Evolutionary conservation across 2,888 invertebrate species (phyloP).

Genomic region (Thereva nobilitata): DNA sequence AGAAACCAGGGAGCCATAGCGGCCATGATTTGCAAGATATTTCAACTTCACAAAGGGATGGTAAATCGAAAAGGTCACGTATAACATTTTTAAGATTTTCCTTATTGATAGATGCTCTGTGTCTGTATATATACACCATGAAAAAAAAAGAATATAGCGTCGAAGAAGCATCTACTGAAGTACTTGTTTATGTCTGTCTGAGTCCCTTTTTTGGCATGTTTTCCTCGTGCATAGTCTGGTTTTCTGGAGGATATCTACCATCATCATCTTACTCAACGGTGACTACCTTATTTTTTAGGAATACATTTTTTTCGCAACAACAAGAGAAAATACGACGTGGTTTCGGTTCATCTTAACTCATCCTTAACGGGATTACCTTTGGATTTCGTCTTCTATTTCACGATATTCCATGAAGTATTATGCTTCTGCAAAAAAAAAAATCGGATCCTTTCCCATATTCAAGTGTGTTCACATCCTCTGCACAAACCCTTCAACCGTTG

Average conservation of each 20-base stretch:
- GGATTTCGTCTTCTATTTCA: no score
- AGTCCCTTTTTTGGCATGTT: conserved; percentile 4
- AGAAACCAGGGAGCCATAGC: not conserved
- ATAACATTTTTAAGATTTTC: conserved; percentile 23
- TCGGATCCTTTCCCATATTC: no score
- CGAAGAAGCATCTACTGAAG: conserved; percentile 9
- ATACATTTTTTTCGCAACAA: no score
- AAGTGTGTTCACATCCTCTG: no score
- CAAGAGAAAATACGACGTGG: no score
- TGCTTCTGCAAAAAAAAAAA: no score
- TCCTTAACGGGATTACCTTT: no score
- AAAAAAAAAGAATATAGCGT: conserved; percentile 7
- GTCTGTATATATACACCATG: no score
- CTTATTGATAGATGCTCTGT: conserved; percentile 21
- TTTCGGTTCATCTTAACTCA: no score
- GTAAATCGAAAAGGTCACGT: conserved; percentile 31
- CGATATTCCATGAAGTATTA: no score
- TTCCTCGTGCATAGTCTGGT: not conserved
- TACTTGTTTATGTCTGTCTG: conserved; percentile 33
- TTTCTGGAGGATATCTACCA: conserved; percentile 18
- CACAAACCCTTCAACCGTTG: no score
- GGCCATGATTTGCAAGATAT: conserved; percentile 31
- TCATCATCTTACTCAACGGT: conserved; percentile 5
- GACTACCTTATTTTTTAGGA: conserved; percentile 4
- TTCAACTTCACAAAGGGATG: conserved; percentile 31